These are phyloP conservation scores for Ovis aries DNA, from an alignment of 2,113 vertebrate species.

Conservation along the genomic window ARS-UI_Ramb_v3.0 NC_056076.1:1189501-1190000, in stretches of 20 bases:
- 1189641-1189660: background rate
- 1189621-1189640: background rate
- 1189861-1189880: background rate
- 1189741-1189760: background rate
- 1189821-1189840: background rate
- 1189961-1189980: background rate
- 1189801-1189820: background rate
- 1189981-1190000: background rate
- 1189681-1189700: background rate
- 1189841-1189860: background rate
- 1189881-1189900: background rate
- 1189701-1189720: background rate
- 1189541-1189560: background rate
- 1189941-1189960: background rate
- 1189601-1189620: background rate
- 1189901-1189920: background rate
- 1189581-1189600: background rate
- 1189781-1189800: background rate
- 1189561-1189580: background rate
- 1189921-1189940: background rate
- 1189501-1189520: background rate
- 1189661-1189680: background rate
- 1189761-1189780: background rate
- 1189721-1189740: background rate
- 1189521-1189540: background rate